These are phyloP conservation scores for Pontoporia blainvillei DNA, from an alignment of 2,113 vertebrate species.

Conservation along the genomic window DNA sequence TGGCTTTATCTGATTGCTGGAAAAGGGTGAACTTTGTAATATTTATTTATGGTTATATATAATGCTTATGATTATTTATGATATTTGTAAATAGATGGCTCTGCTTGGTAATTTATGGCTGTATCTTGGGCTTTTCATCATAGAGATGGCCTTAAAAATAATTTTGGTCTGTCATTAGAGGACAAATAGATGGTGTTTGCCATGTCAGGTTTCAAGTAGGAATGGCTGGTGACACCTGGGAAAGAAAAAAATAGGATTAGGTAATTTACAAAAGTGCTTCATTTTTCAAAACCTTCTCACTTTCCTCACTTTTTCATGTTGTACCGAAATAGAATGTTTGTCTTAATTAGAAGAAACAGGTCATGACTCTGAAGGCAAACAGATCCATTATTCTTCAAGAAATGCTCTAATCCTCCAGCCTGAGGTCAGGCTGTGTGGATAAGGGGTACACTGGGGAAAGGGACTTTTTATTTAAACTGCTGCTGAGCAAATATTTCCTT, in stretches of 20 bases:
- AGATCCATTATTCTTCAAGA: constrained; percentile 59
- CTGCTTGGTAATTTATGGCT: constrained; percentile 59
- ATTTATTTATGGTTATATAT: constrained; percentile 49
- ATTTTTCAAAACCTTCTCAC: constrained; percentile 59
- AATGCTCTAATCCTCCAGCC: constrained; percentile 24
- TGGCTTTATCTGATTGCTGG: constrained; percentile 19
- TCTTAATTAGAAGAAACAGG: constrained; percentile 69
- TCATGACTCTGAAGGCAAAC: constrained; percentile 62
- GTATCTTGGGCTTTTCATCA: constrained; percentile 62
- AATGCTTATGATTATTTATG: constrained; percentile 62
- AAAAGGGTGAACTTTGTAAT: constrained; percentile 2
- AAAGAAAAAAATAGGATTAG: constrained; percentile 63
- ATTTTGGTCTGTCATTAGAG: constrained; percentile 60
- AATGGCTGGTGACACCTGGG: constrained; percentile 50
- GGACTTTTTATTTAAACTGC: not conserved
- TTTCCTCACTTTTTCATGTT: constrained; percentile 28
- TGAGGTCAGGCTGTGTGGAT: constrained; percentile 26
- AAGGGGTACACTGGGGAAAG: not conserved
- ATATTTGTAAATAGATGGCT: constrained; percentile 58
- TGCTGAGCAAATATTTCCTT: constrained; percentile 40
- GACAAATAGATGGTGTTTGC: constrained; percentile 60
- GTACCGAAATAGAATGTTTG: constrained; percentile 45
- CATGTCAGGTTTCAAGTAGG: not conserved
- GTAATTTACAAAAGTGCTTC: constrained; percentile 69
- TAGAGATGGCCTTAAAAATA: constrained; percentile 64